Evolutionary conservation across 1,140 invertebrate species (phyloP), one percentile per base, ranked within the genome.

Genomic region (Phthorimaea operculella): DNA sequence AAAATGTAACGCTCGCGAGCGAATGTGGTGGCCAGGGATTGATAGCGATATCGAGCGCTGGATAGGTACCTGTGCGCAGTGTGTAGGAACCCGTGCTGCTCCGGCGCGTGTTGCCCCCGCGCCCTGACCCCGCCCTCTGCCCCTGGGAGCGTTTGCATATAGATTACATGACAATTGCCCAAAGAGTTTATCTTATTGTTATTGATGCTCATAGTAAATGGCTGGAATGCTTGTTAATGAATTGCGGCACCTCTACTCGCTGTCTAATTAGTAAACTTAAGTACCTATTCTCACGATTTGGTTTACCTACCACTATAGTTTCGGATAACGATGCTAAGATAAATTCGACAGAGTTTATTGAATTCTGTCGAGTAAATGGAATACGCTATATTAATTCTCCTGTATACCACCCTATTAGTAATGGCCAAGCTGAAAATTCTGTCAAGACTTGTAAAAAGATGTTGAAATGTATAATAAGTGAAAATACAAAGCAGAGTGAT

Each of bases 1-100:
- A 56, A 69, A 69, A 64, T 34, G 47, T 17, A 56, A 64, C 33
- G 64, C 64, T 5, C 52, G 67, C 15, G 49, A 51, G 9, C 58
- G 58, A 21, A 48, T 60, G 59, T 56, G 54, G 21, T 50, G 48
- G 45, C 54, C 54, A 4, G n/a, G 12, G 4, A 55, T 50, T 9
- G 54, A 55, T 39, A 39, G 33, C 0, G 54, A 55, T 39, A 55
- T 55, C 12, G 45, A 49, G 33, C 21, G 45, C 28, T 34, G 34
- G 14, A 33, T 54, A 33, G 53, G 53, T 8, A n/a, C 53, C 8
- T 54, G 53, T 17, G 53, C 10, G 4, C 17, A 16, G n/a, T 54
- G 53, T 28, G 16, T 8, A 10, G 18, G 4, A 6, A 4, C 10
- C 5, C 53, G 21, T 10, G 11, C 34, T n/a, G 39, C 36, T 14